Conservation (phyloP, 2,113 vertebrate genomes). For the Eulemur macaco region DNA sequence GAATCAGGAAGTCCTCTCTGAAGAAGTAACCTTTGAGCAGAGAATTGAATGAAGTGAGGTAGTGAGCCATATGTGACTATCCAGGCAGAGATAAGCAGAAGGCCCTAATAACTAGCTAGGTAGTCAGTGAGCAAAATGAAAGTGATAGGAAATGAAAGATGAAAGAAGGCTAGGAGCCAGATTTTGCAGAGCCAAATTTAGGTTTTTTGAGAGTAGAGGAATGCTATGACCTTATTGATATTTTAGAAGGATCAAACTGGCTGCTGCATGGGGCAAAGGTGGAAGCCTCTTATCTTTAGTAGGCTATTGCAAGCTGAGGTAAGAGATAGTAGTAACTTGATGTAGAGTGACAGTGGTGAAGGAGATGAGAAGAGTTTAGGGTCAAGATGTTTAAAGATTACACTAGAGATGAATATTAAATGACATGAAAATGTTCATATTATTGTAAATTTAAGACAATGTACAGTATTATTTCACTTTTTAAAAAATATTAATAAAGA, state of each 20-base stretch:
- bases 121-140: not conserved
- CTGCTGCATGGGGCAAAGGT: not conserved
- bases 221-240: not conserved
- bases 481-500: not conserved
- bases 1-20: not conserved
- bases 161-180: not conserved
- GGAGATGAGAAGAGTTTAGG: not conserved
- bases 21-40: not conserved
- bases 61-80: not conserved
- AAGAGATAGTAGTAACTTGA: not conserved
- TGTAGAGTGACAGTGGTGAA: not conserved
- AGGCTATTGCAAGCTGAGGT: not conserved
- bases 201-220: not conserved
- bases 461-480: not conserved
- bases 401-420: not conserved
- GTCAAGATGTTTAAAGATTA: not conserved
- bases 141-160: not conserved
- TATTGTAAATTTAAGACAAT: not conserved
- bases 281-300: not conserved
- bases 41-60: not conserved
- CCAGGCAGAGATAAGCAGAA: not conserved
- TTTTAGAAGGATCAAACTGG: not conserved
- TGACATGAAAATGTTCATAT: not conserved
- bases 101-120: not conserved
- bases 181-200: not conserved